Percentiles rank a stretch among this genome's conserved stretches.
Conservation (phyloP, 2,797 vertebrate genomes). For the Crocidura indochinensis region DNA sequence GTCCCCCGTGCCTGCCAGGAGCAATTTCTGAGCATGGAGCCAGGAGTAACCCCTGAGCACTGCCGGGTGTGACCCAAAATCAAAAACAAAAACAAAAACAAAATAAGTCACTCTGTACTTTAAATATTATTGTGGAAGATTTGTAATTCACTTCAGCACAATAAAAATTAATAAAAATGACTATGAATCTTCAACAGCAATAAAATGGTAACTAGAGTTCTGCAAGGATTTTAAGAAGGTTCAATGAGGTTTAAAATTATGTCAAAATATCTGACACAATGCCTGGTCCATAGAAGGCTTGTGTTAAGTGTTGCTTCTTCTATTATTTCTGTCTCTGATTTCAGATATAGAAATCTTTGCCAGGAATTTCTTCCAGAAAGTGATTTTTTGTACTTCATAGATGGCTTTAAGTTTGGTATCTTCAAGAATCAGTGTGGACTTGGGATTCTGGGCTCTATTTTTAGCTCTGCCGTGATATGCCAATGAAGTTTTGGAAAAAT, state of each 20-base stretch:
- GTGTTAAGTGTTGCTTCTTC: conserved; percentile 9
- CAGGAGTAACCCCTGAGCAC: no score
- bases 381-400: background rate
- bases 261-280: conserved; percentile 12
- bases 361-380: conserved; percentile 33
- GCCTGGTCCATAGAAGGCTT: conserved; percentile 22
- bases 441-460: background rate
- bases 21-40: no score
- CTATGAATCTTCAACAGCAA: conserved; percentile 18
- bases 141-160: background rate
- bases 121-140: no score
- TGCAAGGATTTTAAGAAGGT: conserved; percentile 15
- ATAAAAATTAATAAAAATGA: no score
- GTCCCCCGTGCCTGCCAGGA: no score
- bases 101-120: background rate
- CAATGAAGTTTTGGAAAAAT: background rate
- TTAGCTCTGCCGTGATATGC: background rate
- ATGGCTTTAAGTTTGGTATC: background rate
- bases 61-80: no score
- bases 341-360: background rate
- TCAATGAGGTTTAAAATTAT: conserved; percentile 38
- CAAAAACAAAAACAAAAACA: no score
- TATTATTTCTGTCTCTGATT: conserved; percentile 60
- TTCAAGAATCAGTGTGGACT: background rate
- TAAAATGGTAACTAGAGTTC: conserved; percentile 16